Evolutionary conservation across 2,888 invertebrate genomes (phyloP), one percentile per base, ranked within the genome.

Genomic region (Andrena hattorfiana): DNA sequence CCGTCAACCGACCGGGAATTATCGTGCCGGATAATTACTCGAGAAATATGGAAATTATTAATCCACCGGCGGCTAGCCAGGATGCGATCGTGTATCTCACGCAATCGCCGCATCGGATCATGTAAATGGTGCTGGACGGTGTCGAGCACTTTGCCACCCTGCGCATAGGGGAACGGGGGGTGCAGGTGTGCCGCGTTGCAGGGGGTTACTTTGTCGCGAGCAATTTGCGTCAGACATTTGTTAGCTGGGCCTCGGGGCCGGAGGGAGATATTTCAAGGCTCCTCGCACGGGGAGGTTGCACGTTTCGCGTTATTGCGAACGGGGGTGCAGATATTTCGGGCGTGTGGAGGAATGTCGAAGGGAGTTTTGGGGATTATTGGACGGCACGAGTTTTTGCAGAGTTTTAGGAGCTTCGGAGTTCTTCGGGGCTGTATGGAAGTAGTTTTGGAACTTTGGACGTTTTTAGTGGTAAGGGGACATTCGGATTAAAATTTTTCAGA

Each of bases 41-140:
- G 72, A 81, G 86, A 81, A 77, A 77, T 74, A 84, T 76, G 81
- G 80, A 76, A 82, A 87, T 87, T 87, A 87, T 87, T 85, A 87
- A 87, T 85, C 74, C 81, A 42, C 6, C n/a, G 13, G 8, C 28
- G 56, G 26, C 23, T 28, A 20, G 35, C 8, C 63, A 20, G 48
- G 13, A 30, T 5, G 16, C 16, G 77, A 66, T 35, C 5, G 54
- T 23, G 63, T 81, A 74, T 73, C 71, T 77, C 77, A 75, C 81
- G 84, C 86, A 69, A 82, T 71, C 77, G 63, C 74, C 77, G 48
- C 28, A 51, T 71, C 59, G 66, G 72, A 70, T 81, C 83, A 51
- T 71, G 82, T 71, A 76, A 83, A 77, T 59, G 72, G 20, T 64
- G 59, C 30, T 59, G 66, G 13, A 51, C 71, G 28, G 64, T 59